Base-by-base conservation (phyloP, 2,888 invertebrate genomes). In the Dolichomitus sp. region DNA sequence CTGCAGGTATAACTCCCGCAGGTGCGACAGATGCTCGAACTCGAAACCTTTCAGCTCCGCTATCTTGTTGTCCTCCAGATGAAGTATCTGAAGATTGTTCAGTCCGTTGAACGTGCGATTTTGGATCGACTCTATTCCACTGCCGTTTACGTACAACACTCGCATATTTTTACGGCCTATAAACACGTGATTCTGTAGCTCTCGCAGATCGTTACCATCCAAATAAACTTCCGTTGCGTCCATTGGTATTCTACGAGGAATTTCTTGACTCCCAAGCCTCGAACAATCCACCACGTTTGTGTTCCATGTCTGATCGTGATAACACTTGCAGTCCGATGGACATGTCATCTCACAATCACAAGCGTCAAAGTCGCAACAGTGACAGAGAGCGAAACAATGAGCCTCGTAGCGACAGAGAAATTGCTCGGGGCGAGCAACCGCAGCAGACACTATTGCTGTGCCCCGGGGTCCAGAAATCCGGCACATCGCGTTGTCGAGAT, bases 261-360 rank as follows among this genome's bases (percentile, higher is more conserved):
- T 96, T 93, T 97, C 96, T 83, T 95, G 94, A 90, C 97, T 96
- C 90, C 96, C 95, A 93, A 97, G 97, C 17, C 96, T 96, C 87
- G 98, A 97, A 94, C 98, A 98, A 93, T 98, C 98, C 63, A 98
- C 98, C 54, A 98, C 97, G 94, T 98, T 98, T 72, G 98, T 98
- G 88, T 97, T 97, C 98, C 98, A 99, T 85, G 97, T 96, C 93
- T 98, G 97, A 92, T 99, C 99, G 94, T 98, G 98, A 94, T 98
- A 99, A 94, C 99, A 99, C 88, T 97, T 97, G 94, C 99, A 99
- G 91, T 98, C 98, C 89, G 96, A 96, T 42, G 99, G 99, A 92
- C 99, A 99, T 85, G 97, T 98, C 97, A 98, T 98, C 95, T 99
- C 98, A 94, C 99, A 99, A 94, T 99, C 99, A 94, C 99, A 99